Percentiles rank a stretch among this genome's conserved stretches.
Evolutionary conservation across 1,140 invertebrate genomes (phyloP).

Genomic region (Eupeodes corollae): DNA sequence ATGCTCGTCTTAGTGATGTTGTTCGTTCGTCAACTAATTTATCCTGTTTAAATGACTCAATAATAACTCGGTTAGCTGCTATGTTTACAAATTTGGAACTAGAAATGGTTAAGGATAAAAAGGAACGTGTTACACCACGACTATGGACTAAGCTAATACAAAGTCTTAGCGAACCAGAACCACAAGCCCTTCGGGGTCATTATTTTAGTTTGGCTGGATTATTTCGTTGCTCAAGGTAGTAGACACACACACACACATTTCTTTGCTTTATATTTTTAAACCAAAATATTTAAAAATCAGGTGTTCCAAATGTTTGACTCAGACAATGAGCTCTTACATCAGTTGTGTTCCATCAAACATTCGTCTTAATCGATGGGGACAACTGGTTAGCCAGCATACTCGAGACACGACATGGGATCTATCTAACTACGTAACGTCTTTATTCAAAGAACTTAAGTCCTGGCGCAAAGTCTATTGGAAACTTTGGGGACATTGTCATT

Average conservation of each 20-base stretch:
- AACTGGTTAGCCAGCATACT: constrained; percentile 54
- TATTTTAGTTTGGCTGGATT: constrained; percentile 63
- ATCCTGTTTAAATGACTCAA: constrained; percentile 67
- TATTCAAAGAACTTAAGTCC: constrained; percentile 65
- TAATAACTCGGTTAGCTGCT: constrained; percentile 56
- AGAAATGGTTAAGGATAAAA: constrained; percentile 63
- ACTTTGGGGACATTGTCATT: constrained; percentile 79
- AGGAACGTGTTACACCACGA: constrained; percentile 71
- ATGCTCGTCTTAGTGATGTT: constrained; percentile 67
- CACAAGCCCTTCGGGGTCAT: constrained; percentile 62
- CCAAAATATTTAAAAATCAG: constrained; percentile 19
- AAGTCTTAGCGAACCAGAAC: constrained; percentile 55
- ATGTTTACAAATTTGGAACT: constrained; percentile 71
- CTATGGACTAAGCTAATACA: constrained; percentile 73
- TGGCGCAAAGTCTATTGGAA: constrained; percentile 90
- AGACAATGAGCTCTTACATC: constrained; percentile 51
- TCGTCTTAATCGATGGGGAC: constrained; percentile 54
- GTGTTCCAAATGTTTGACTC: constrained; percentile 44
- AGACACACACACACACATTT: no score
- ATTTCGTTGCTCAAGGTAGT: constrained; percentile 54
- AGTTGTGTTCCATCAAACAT: constrained; percentile 57
- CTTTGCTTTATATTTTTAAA: not conserved
- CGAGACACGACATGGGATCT: constrained; percentile 72
- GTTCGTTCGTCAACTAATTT: constrained; percentile 65
- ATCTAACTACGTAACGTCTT: constrained; percentile 63